Base-by-base conservation (phyloP, 2,113 vertebrate genomes). In the Oncorhynchus masou region DNA sequence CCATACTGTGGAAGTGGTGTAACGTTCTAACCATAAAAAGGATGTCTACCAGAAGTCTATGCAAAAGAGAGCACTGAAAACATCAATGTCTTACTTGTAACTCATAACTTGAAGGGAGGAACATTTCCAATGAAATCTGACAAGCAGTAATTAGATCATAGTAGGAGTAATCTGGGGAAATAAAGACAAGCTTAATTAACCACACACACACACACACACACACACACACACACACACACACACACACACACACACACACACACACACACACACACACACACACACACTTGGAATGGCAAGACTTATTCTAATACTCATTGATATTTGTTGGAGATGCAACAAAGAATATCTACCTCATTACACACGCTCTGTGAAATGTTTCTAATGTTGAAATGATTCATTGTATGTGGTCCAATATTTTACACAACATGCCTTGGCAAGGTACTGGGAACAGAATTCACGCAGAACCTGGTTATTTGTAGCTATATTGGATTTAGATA, bases 321-420 rank as follows among this genome's bases (percentile, higher is more conserved):
- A 54, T 20, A 27, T 27, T 57, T 31, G 45, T 75, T 57, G 45
- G 39, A 76, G 15, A 59, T 68, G 54, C 13, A 70, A 75, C 68
- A 73, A 67, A 75, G 1, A 60, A 86, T 78, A 64, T 1, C 24
- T 78, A n/a, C 82, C 71, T 75, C 74, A 82, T 80, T 80, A 24
- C 66, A 68, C 29, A 39, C n/a, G 66, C 29, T 68, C 29, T 20
- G 4, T 19, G 16, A 16, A 67, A 7, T 29, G 66, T 29, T 51
- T 51, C 49, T 15, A 51, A 13, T 51, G 11, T 51, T 16, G 8
- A 68, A 34, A 68, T n/a, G 66, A 68, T 7, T 39, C 16, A 20
- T 31, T 19, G 31, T 8, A 20, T 68, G 29, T 68, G 67, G 59
- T 62, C 54, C 54, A 20, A 22, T 11, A 62, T 39, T 45, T 68